Evolutionary conservation across 1,140 invertebrate species (phyloP), one percentile per base, ranked within the genome.

Genomic region (Cyclargus thomasi): DNA sequence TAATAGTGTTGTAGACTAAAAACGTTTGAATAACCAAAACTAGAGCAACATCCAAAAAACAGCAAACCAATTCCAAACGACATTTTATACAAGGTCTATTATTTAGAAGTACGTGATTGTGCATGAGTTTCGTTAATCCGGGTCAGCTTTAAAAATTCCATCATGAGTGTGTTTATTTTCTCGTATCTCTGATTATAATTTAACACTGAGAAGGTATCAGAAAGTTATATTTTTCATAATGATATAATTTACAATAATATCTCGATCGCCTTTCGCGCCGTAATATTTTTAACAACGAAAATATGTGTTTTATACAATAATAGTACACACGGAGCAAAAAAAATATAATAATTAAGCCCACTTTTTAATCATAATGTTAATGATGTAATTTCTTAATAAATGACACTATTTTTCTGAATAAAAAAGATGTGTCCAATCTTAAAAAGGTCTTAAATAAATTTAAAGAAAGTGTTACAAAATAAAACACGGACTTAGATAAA

Each of bases 81-180:
- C 55, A 59, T 59, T 59, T 59, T 20, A 59, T 59, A 20, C 14
- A 20, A 20, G 67, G 68, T 57, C 63, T 70, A 36, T 64, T 67
- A 66, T 68, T 72, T 70, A 55, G 65, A n/a, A 63, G 68, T 63
- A 69, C 77, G 75, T 79, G 77, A 74, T 71, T 72, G 69, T 66
- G 74, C 77, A 79, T 79, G 72, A 75, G 72, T 77, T 77, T 74
- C 64, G 65, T 67, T 68, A 68, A 73, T 70, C 69, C 18, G 55
- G 14, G 55, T 59, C 17, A 59, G 18, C 21, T 59, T 55, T 59
- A 20, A 59, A 59, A 59, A 59, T 59, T 59, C 55, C 20, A 59
- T 59, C 10, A 20, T 59, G 20, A 59, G 55, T 59, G 17, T 20
- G 55, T 59, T 59, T 59, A 59, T 59, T 59, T 59, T 59, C 20